Evolutionary conservation across 2,797 vertebrate genomes (phyloP).

Genomic region (Tarsius wallacei): DNA sequence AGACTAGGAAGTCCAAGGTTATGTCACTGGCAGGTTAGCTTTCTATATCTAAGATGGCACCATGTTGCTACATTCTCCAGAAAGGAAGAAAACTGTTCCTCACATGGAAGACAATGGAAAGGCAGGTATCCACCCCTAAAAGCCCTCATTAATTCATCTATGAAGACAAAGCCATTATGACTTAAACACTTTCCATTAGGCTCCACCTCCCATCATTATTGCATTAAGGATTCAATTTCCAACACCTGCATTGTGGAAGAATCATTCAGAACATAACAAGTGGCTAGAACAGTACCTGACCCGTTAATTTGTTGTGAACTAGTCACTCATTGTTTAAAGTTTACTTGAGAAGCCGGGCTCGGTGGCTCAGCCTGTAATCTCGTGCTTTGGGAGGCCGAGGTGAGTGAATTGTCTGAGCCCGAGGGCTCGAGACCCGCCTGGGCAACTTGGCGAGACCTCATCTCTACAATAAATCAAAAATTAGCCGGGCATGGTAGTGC

Average conservation of each 20-base stretch:
- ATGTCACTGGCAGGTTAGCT: not conserved
- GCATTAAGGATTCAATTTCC: not conserved
- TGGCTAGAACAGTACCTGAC: not conserved
- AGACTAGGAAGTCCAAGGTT: not conserved
- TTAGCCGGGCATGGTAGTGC: too few species aligned
- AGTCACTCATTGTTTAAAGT: not conserved
- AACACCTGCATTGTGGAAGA: not conserved
- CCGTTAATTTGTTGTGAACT: not conserved
- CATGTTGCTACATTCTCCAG: not conserved
- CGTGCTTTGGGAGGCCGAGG: too few species aligned
- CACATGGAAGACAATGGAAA: not conserved
- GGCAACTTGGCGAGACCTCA: too few species aligned
- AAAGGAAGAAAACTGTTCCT: not conserved
- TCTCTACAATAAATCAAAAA: too few species aligned
- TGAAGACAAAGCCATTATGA: accelerated
- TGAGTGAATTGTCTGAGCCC: too few species aligned
- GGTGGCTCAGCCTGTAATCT: too few species aligned
- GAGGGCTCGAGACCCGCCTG: too few species aligned
- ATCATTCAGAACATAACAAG: not conserved
- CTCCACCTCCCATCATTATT: not conserved
- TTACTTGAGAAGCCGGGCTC: not conserved
- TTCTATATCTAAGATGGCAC: not conserved
- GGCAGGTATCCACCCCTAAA: not conserved
- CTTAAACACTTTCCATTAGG: not conserved
- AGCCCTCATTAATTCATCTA: not conserved